phyloP scores from a whole-genome alignment of 2,888 invertebrate genomes.

The Nowickia ferox region DNA sequence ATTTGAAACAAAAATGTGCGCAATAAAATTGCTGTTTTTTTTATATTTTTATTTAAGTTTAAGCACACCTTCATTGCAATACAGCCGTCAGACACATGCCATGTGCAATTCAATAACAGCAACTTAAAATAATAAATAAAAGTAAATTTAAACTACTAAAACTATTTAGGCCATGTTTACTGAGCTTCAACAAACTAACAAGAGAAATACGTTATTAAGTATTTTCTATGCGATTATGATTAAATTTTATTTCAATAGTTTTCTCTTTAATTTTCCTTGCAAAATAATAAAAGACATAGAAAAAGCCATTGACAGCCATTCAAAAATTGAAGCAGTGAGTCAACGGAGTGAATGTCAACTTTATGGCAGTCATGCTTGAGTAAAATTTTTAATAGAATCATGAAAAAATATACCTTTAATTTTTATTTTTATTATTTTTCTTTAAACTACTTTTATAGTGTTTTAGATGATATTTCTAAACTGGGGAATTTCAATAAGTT shows the following conservation, averaged over 20 bases:
- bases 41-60: slow-evolving; percentile 15
- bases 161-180: slow-evolving; percentile 56
- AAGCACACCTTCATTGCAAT: slow-evolving; percentile 27
- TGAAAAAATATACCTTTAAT: slow-evolving; percentile 40
- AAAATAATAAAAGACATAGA: slow-evolving; percentile 22
- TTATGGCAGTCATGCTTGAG: slow-evolving; percentile 62
- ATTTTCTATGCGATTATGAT: slow-evolving; percentile 48
- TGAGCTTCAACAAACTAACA: slow-evolving; percentile 25
- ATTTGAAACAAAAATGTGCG: slow-evolving; percentile 51
- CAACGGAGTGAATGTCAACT: slow-evolving; percentile 62
- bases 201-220: slow-evolving; percentile 41
- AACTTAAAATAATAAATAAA: slow-evolving; percentile 31
- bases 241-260: slow-evolving; percentile 38
- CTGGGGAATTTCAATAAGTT: slow-evolving; percentile 38
- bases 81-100: neutral
- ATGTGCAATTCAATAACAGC: slow-evolving; percentile 7
- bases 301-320: slow-evolving; percentile 17
- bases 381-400: slow-evolving; percentile 57
- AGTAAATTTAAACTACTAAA: slow-evolving; percentile 18
- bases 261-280: neutral
- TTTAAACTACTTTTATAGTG: neutral
- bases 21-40: slow-evolving; percentile 22
- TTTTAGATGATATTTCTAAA: slow-evolving; percentile 10
- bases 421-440: slow-evolving; percentile 14
- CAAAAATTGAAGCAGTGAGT: slow-evolving; percentile 15